phyloP scores from a whole-genome alignment of 2,113 vertebrate species.

The Pomatorhinus ruficollis region DNA sequence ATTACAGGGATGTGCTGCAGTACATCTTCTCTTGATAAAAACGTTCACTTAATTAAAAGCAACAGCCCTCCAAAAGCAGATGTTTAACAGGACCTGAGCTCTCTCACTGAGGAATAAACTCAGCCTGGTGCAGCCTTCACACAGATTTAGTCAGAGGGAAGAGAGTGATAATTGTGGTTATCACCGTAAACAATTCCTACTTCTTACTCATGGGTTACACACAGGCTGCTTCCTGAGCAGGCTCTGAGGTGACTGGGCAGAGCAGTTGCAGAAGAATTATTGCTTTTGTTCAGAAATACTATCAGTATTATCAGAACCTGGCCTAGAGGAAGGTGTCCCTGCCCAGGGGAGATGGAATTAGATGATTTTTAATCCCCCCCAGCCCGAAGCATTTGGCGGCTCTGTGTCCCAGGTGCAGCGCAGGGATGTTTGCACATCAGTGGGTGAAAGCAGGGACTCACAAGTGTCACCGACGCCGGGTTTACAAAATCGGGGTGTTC shows the following conservation, averaged over 20 bases:
- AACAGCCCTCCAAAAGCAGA: background rate
- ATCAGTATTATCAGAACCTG: background rate
- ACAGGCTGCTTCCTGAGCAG: background rate
- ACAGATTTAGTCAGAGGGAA: background rate
- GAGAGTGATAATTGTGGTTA: background rate
- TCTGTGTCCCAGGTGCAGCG: background rate
- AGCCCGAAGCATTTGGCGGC: background rate
- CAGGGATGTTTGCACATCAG: background rate
- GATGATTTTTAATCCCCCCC: background rate
- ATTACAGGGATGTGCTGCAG: background rate
- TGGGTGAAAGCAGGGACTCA: background rate
- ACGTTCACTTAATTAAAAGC: background rate
- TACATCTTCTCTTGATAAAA: background rate
- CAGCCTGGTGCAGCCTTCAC: background rate
- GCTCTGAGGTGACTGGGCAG: background rate
- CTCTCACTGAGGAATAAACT: background rate
- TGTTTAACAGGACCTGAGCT: background rate
- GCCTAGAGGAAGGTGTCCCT: background rate
- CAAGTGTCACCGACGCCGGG: background rate
- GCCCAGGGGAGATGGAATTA: background rate
- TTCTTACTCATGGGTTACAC: background rate
- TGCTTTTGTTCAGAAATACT: accelerated
- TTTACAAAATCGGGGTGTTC: accelerated
- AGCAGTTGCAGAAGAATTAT: background rate
- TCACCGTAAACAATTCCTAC: background rate